These are phyloP conservation scores for Cataglyphis hispanica DNA, from an alignment of 1,140 invertebrate species.

Conservation along the genomic window DNA sequence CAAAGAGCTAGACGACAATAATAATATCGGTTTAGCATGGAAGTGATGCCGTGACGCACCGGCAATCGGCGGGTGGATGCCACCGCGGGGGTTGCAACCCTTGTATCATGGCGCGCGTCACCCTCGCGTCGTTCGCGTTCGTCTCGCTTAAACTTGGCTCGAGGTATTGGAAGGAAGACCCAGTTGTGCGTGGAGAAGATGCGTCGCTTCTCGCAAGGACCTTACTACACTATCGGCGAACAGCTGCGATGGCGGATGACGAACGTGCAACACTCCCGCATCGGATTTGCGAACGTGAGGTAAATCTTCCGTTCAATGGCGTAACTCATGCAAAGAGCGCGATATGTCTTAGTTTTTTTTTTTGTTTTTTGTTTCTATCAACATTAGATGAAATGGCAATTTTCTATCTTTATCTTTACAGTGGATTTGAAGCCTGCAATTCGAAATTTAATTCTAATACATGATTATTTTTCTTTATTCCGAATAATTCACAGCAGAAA, in stretches of 20 bases:
- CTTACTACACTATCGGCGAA: conserved; percentile 79
- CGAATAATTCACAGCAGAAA: no score
- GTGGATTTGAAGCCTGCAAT: not conserved
- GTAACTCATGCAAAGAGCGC: not conserved
- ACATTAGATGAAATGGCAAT: not conserved
- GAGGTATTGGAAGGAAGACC: conserved; percentile 5
- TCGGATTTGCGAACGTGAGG: conserved; percentile 83
- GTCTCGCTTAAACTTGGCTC: conserved; percentile 50
- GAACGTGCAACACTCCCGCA: conserved; percentile 82
- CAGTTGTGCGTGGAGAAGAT: conserved; percentile 38
- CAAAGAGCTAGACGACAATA: conserved; percentile 27
- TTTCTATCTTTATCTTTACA: not conserved
- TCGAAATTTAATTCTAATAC: not conserved
- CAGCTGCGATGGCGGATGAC: conserved; percentile 85
- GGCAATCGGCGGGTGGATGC: not conserved
- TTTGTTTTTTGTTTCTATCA: not conserved
- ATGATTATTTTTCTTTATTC: no score
- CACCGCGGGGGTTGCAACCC: not conserved
- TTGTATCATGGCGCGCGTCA: conserved; percentile 50
- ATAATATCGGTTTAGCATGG: not conserved
- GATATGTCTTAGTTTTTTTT: not conserved
- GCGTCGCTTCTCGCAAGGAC: conserved; percentile 69
- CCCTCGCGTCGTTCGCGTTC: conserved; percentile 42
- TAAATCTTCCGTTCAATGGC: conserved; percentile 68
- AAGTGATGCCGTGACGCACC: conserved; percentile 35